phyloP scores from a whole-genome alignment of 2,797 vertebrate species.

The Sebastes kiyomatsui region DNA sequence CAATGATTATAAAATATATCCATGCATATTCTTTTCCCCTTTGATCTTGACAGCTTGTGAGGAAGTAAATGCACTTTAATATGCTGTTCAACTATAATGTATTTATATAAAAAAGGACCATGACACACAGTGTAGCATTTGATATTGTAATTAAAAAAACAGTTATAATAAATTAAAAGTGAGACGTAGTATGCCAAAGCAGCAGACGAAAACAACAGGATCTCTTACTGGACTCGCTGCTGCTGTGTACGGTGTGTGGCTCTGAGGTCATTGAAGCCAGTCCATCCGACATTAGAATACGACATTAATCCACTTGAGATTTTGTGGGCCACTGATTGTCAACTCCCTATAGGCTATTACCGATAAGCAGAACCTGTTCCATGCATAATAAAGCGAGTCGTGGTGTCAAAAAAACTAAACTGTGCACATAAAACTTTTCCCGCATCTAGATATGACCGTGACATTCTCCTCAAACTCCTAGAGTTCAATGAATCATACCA shows the following conservation, averaged over 20 bases:
- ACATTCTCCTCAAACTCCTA: constrained; percentile 40
- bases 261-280: constrained; percentile 60
- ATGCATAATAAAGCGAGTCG: constrained; percentile 68
- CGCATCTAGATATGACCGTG: constrained; percentile 15
- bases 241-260: constrained; percentile 54
- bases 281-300: constrained; percentile 48
- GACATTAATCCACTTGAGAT: constrained; percentile 49
- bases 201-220: constrained; percentile 69
- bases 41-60: background rate
- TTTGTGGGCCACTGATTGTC: constrained; percentile 70
- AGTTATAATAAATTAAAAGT: constrained; percentile 83
- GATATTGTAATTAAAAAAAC: constrained; percentile 76
- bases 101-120: constrained; percentile 23
- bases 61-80: background rate
- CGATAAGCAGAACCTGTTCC: constrained; percentile 56
- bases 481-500: constrained; percentile 50
- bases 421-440: constrained; percentile 47
- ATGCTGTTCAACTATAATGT: background rate
- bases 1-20: background rate
- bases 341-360: constrained; percentile 40
- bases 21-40: background rate
- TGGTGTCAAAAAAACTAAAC: constrained; percentile 43
- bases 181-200: constrained; percentile 70
- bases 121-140: constrained; percentile 56
- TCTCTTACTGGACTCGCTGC: constrained; percentile 59